Percentiles rank a stretch among this genome's conserved stretches.
Evolutionary conservation across 2,797 vertebrate species (phyloP).

Genomic region (Hyperoplus immaculatus): DNA sequence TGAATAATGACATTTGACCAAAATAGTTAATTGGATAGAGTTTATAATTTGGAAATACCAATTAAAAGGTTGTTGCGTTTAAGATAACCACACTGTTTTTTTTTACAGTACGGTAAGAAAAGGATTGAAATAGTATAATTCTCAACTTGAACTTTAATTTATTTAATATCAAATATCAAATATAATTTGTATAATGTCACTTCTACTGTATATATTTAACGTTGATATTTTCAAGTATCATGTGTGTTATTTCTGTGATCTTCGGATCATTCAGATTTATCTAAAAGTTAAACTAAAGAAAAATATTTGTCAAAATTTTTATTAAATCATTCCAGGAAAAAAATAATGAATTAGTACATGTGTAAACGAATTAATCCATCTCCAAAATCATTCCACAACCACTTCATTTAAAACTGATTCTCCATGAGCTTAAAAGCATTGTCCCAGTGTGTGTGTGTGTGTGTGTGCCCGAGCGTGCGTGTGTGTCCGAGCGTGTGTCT

Average conservation of each 20-base stretch:
- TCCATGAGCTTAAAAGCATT: background rate
- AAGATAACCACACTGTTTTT: background rate
- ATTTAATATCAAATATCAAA: no score
- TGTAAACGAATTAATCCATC: background rate
- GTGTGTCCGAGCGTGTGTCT: conserved; percentile 15
- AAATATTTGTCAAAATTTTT: background rate
- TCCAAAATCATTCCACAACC: conserved; percentile 35
- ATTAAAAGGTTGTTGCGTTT: background rate
- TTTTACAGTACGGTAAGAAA: background rate
- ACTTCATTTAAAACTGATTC: conserved; percentile 19
- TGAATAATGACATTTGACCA: no score
- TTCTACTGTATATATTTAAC: no score
- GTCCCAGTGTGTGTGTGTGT: conserved; percentile 16
- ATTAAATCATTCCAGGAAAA: background rate
- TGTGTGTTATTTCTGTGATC: background rate
- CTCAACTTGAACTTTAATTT: no score
- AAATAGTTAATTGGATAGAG: background rate
- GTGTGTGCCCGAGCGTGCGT: conserved; percentile 11
- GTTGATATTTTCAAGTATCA: background rate
- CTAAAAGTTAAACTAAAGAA: background rate
- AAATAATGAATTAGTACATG: no score
- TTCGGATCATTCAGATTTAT: background rate
- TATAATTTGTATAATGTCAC: no score
- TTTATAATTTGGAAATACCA: background rate
- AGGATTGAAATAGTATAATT: background rate